phyloP scores from a whole-genome alignment of 2,113 vertebrate genomes.

The Spea multiplicata region DNA sequence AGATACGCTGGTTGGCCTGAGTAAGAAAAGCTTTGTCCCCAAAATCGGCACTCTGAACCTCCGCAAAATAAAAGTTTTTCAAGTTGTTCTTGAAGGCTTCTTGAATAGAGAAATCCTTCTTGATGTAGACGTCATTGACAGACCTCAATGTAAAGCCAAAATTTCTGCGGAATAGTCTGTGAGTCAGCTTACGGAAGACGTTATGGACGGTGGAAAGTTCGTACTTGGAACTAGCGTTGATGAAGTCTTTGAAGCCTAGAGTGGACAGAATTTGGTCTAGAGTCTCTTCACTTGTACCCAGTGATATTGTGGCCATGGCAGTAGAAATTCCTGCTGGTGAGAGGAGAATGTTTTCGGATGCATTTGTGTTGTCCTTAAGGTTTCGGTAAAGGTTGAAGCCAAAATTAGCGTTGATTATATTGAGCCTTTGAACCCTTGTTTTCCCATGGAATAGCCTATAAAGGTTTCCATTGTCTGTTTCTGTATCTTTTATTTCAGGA shows the following conservation, averaged over 20 bases:
- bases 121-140: constrained; percentile 86
- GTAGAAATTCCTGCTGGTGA: constrained; percentile 93
- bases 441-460: constrained; percentile 84
- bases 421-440: constrained; percentile 88
- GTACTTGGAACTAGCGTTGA: constrained; percentile 88
- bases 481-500: constrained; percentile 68
- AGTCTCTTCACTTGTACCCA: constrained; percentile 75
- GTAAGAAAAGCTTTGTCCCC: constrained; percentile 76
- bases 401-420: constrained; percentile 83
- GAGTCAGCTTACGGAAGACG: constrained; percentile 91
- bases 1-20: constrained; percentile 82
- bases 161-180: constrained; percentile 91
- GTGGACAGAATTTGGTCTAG: constrained; percentile 76
- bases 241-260: constrained; percentile 82
- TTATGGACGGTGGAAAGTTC: constrained; percentile 85
- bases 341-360: constrained; percentile 84
- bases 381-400: constrained; percentile 87
- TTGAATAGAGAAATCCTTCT: constrained; percentile 68
- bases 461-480: constrained; percentile 74
- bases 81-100: constrained; percentile 73
- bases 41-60: constrained; percentile 85
- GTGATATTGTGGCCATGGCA: constrained; percentile 90
- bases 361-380: constrained; percentile 71
- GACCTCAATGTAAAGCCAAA: constrained; percentile 89
- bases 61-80: constrained; percentile 86